These are phyloP conservation scores for Pteronotus mesoamericanus DNA, from an alignment of 2,797 vertebrate species.

Conservation along the genomic window DNA sequence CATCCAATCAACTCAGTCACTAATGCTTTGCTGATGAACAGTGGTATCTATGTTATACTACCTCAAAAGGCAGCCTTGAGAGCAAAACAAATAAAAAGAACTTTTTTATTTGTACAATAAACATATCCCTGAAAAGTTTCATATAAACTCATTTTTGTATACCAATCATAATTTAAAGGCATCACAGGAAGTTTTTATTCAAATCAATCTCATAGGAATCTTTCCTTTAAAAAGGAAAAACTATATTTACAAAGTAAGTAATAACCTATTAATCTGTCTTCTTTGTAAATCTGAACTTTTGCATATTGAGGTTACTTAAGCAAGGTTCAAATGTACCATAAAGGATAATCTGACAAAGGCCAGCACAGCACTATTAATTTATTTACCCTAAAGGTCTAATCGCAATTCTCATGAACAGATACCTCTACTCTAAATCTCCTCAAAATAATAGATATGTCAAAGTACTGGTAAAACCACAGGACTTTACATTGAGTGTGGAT, in stretches of 20 bases:
- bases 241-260: neutral
- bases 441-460: neutral
- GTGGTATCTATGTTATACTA: fast-evolving
- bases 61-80: neutral
- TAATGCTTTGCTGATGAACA: neutral
- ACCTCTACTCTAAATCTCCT: neutral
- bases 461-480: neutral
- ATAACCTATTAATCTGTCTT: neutral
- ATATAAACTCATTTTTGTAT: neutral
- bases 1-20: neutral
- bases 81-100: neutral
- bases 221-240: neutral
- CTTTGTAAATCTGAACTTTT: neutral
- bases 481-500: neutral
- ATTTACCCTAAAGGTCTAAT: neutral
- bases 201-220: neutral
- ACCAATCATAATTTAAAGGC: neutral
- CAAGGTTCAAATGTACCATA: neutral
- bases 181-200: neutral
- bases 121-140: neutral
- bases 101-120: neutral
- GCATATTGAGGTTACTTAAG: neutral
- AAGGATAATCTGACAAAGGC: neutral
- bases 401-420: neutral
- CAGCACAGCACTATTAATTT: neutral